A percentile compares a stretch with the other conserved stretches of the same genome.
Evolutionary conservation across 2,113 vertebrate species (phyloP).

Genomic region (Trachemys scripta): DNA sequence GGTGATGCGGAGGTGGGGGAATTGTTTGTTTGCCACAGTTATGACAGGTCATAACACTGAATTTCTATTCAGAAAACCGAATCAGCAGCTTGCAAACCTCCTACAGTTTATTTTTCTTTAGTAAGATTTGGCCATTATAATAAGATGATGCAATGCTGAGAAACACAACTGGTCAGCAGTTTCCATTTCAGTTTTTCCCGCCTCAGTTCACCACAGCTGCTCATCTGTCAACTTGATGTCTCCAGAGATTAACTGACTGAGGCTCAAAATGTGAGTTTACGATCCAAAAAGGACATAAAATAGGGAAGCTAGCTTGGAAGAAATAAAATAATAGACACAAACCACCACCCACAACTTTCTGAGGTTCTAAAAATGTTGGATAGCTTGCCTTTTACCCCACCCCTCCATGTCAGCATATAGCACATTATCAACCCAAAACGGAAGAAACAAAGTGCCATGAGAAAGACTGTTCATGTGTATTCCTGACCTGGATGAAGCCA

Average conservation of each 20-base stretch:
- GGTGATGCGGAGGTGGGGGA: neutral
- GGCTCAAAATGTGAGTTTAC: neutral
- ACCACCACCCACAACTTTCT: neutral
- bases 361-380: neutral
- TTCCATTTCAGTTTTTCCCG: neutral
- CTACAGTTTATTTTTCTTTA: conserved; percentile 10
- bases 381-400: neutral
- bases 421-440: neutral
- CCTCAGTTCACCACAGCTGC: conserved; percentile 19
- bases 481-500: neutral
- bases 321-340: neutral
- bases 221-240: conserved; percentile 25
- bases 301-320: neutral
- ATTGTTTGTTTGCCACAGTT: neutral
- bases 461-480: neutral
- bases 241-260: conserved; percentile 28
- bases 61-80: neutral
- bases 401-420: fast-evolving
- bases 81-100: neutral
- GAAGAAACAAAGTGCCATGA: neutral
- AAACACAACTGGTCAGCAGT: neutral
- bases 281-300: neutral
- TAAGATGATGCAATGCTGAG: neutral
- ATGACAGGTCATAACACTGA: neutral
- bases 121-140: neutral